These are phyloP conservation scores for Oryzias dopingdopingensis DNA, from an alignment of 2,797 vertebrate genomes.

Conservation along the genomic window DNA sequence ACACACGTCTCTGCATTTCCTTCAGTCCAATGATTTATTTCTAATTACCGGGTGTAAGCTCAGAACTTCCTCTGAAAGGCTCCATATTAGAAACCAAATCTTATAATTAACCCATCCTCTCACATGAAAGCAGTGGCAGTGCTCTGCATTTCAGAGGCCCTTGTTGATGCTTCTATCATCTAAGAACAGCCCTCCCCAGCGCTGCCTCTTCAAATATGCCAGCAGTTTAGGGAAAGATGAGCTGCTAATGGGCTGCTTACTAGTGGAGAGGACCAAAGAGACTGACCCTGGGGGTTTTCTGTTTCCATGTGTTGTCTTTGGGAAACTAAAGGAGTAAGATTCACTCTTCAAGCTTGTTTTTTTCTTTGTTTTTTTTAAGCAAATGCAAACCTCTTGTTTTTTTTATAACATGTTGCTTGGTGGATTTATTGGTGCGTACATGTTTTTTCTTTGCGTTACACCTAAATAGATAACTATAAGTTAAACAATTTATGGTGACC, in stretches of 20 bases:
- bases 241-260: constrained; percentile 59
- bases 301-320: constrained; percentile 27
- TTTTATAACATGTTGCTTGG: neutral
- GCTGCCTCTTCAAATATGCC: constrained; percentile 43
- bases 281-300: constrained; percentile 52
- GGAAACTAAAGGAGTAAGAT: neutral
- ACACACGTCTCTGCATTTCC: constrained; percentile 48
- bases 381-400: neutral
- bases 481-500: no score
- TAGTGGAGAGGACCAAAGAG: constrained; percentile 29
- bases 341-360: neutral
- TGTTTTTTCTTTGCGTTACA: no score
- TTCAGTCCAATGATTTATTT: constrained; percentile 73
- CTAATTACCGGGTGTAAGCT: constrained; percentile 77
- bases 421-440: no score
- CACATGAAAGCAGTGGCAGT: constrained; percentile 75
- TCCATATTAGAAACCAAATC: constrained; percentile 77
- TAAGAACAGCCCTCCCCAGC: constrained; percentile 47
- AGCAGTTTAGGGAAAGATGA: constrained; percentile 61
- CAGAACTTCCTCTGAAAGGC: constrained; percentile 69
- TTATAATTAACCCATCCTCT: constrained; percentile 82
- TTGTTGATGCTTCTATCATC: constrained; percentile 73
- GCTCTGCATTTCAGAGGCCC: constrained; percentile 67
- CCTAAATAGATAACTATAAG: no score
- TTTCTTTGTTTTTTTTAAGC: no score